These are phyloP conservation scores for Lepidurus packardi DNA, from an alignment of 1,140 invertebrate species.

Conservation along the genomic window DNA sequence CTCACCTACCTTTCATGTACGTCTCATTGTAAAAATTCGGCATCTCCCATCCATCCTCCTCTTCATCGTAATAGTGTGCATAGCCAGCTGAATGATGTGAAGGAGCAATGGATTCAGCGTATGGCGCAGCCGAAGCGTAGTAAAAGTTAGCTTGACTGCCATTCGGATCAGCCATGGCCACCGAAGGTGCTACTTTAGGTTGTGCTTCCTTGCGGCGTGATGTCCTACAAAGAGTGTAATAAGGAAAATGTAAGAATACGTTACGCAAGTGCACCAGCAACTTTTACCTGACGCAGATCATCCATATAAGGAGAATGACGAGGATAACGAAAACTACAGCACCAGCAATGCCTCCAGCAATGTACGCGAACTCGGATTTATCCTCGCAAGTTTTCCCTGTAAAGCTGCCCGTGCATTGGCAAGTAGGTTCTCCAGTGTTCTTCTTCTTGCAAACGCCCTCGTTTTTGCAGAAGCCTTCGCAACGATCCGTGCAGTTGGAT, in stretches of 20 bases:
- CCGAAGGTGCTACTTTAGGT: slow-evolving; percentile 75
- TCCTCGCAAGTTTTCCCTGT: slow-evolving; percentile 83
- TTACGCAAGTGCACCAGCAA: slow-evolving; percentile 12
- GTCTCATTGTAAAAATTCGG: slow-evolving; percentile 95
- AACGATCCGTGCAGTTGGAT: slow-evolving; percentile 65
- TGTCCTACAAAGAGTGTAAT: slow-evolving; percentile 51
- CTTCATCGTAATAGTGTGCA: slow-evolving; percentile 90
- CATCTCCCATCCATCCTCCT: slow-evolving; percentile 95
- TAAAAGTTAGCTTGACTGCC: slow-evolving; percentile 83
- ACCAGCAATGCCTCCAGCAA: slow-evolving; percentile 84
- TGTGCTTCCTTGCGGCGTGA: slow-evolving; percentile 64
- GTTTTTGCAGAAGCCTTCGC: slow-evolving; percentile 81
- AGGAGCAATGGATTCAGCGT: slow-evolving; percentile 88
- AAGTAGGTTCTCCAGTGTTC: slow-evolving; percentile 65
- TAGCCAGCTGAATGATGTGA: slow-evolving; percentile 86
- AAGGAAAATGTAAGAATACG: not conserved
- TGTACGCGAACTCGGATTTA: slow-evolving; percentile 90
- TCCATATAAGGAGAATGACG: slow-evolving; percentile 87
- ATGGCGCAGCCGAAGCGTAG: slow-evolving; percentile 71
- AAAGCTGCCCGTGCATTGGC: slow-evolving; percentile 82
- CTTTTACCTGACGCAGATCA: slow-evolving; percentile 82
- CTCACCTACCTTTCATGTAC: slow-evolving; percentile 73
- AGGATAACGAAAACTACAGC: slow-evolving; percentile 87
- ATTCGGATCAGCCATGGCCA: slow-evolving; percentile 47
- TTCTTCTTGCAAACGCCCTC: slow-evolving; percentile 81